Evolutionary conservation across 2,797 vertebrate genomes (phyloP), one percentile per base, ranked within the genome.

Genomic region (Falco columbarius): DNA sequence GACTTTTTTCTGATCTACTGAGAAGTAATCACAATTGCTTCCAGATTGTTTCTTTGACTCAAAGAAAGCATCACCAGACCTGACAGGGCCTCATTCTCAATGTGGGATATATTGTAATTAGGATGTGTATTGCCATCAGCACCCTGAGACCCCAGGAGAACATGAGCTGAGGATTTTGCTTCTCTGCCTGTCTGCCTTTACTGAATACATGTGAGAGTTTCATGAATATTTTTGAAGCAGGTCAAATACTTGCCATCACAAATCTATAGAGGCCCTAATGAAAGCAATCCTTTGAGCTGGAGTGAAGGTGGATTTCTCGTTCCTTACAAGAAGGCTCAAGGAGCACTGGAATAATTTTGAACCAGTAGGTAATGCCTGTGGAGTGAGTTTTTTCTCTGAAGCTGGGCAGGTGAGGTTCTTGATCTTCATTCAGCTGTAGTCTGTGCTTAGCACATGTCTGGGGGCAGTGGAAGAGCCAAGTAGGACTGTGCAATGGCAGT

Each of bases 161-260:
- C 58, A 23, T 4, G 58, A 88, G 65, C 54, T 72, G 79, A 83
- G 55, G 75, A 81, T 94, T 97, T 95, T 96, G 46, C 58, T 91
- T 83, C 51, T 92, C 79, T 94, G 51, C 79, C 68, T 62, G 55
- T 92, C 79, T 94, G 54, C 79, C 68, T 59, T 89, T 68, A 70
- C 65, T 79, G 72, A 87, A 59, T 70, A 55, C 24, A 19, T 75
- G 70, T 49, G 79, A 96, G 40, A 89, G 73, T 59, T 72, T 93
- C 92, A 66, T 89, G 79, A 92, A 89, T 95, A 73, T 97, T 96
- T 97, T 86, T 94, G 86, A 96, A 89, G 89, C 81, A 54, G 89
- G 92, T 96, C 94, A 91, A 93, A 95, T 91, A 92, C 68, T 88
- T 96, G 86, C 85, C 76, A 46, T 59, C 1, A 9, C 89, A 87